A percentile compares a stretch with the other conserved stretches of the same genome.
These are phyloP conservation scores for Flexamia atlantica DNA, from an alignment of 2,888 invertebrate species.

Conservation along the genomic window DNA sequence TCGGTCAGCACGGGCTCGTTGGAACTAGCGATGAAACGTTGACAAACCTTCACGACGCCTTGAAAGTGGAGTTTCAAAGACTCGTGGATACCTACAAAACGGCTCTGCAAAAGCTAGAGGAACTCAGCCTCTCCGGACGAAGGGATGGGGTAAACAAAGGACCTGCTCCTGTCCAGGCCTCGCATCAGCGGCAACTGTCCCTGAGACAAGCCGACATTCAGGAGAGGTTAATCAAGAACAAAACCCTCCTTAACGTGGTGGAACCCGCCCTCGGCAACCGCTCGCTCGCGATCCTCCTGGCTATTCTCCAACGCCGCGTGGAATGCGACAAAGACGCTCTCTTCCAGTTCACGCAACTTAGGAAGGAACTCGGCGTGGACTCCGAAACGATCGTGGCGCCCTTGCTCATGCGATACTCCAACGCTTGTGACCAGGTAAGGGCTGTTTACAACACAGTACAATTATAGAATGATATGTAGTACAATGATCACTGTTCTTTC, in stretches of 20 bases:
- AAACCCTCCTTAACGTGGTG: constrained; percentile 85
- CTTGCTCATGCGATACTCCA: constrained; percentile 76
- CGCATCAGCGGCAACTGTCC: constrained; percentile 92
- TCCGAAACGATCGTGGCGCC: constrained; percentile 80
- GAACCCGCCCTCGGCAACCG: constrained; percentile 89
- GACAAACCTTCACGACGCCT: constrained; percentile 88
- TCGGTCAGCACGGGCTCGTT: constrained; percentile 91
- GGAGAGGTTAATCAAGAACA: constrained; percentile 93
- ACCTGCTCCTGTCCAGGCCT: constrained; percentile 89
- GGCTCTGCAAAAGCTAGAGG: constrained; percentile 91
- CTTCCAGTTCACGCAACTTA: constrained; percentile 80
- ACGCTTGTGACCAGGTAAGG: constrained; percentile 77
- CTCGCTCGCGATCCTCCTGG: constrained; percentile 86
- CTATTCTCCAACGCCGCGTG: constrained; percentile 85
- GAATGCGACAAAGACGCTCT: constrained; percentile 95
- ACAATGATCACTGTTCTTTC: too few species aligned
- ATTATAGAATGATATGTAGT: too few species aligned
- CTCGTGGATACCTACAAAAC: constrained; percentile 92
- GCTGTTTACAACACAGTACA: too few species aligned
- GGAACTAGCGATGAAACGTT: constrained; percentile 76
- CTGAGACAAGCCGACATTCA: constrained; percentile 92
- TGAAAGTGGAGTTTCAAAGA: constrained; percentile 88
- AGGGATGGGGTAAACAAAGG: constrained; percentile 75
- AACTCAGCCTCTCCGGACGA: constrained; percentile 79
- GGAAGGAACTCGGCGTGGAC: constrained; percentile 78